These are phyloP conservation scores for Biston stratarius DNA, from an alignment of 2,888 invertebrate genomes.

Conservation along the genomic window DNA sequence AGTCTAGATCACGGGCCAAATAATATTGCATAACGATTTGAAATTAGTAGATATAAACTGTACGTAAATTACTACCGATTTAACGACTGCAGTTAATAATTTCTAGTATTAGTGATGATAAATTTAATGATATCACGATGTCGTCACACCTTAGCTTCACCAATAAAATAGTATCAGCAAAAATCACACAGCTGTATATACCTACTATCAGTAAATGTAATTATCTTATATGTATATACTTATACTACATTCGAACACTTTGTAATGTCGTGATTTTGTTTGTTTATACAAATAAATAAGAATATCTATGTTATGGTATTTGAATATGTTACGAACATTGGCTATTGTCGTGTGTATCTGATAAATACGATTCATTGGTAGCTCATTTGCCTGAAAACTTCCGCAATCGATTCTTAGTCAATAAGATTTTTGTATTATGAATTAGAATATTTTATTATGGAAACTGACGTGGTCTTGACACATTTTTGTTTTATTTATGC, in stretches of 20 bases:
- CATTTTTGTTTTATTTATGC: no score
- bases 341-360: no score
- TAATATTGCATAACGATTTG: slow-evolving; percentile 1
- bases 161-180: not conserved
- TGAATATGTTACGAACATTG: not conserved
- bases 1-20: not conserved
- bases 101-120: not conserved
- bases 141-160: not conserved
- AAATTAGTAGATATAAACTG: not conserved
- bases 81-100: not conserved
- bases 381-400: no score
- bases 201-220: not conserved
- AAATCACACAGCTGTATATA: not conserved
- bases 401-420: no score
- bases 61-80: not conserved
- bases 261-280: not conserved
- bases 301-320: not conserved
- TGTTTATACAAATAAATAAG: slow-evolving; percentile 6
- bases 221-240: not conserved
- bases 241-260: not conserved
- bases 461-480: no score
- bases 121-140: slow-evolving; percentile 6
- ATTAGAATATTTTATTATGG: no score
- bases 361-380: no score
- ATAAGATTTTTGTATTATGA: no score